Evolutionary conservation across 2,113 vertebrate species (phyloP).

Genomic region (Tetrao urogallus): DNA sequence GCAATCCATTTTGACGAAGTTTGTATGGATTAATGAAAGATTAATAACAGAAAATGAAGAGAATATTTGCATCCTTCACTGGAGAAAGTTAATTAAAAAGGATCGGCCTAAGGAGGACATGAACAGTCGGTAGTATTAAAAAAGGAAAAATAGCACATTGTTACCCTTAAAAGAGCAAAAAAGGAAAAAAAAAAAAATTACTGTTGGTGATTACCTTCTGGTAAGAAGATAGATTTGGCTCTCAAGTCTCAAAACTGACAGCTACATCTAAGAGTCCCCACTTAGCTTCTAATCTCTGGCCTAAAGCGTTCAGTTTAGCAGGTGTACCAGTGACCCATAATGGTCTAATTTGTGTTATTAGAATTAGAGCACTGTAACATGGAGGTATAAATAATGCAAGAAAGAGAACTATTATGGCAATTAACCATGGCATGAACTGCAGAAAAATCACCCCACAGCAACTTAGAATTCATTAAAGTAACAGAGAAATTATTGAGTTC

Average conservation of each 20-base stretch:
- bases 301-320: conserved; percentile 8
- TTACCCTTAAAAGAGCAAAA: not conserved
- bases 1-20: not conserved
- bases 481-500: not conserved
- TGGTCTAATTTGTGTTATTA: conserved; percentile 29
- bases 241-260: not conserved
- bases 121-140: conserved; percentile 45
- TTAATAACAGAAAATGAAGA: conserved; percentile 53
- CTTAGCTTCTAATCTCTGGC: conserved; percentile 11
- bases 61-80: not conserved
- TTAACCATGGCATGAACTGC: conserved; percentile 8
- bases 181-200: not conserved
- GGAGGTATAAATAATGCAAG: conserved; percentile 46
- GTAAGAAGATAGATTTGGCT: not conserved
- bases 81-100: conserved; percentile 22
- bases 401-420: conserved; percentile 49
- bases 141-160: not conserved
- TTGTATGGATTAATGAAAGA: conserved; percentile 31
- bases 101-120: not conserved
- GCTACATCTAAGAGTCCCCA: not conserved
- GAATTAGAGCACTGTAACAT: not conserved
- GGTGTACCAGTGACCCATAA: not conserved
- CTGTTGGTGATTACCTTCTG: not conserved
- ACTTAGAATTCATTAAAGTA: not conserved
- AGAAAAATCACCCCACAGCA: not conserved